phyloP scores from a whole-genome alignment of 1,140 invertebrate genomes.

The Drosophila kanapiae region DNA sequence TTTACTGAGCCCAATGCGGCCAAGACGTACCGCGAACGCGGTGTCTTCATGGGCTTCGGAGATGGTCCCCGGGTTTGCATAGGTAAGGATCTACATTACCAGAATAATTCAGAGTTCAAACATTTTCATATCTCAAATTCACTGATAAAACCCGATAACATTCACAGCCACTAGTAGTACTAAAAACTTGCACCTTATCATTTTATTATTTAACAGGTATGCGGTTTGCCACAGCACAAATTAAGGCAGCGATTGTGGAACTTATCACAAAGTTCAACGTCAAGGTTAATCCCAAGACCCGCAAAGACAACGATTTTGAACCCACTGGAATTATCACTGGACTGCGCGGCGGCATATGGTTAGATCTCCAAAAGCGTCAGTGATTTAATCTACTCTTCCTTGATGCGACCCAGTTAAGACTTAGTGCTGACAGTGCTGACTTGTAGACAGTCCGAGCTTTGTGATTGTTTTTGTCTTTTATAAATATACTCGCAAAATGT shows the following conservation, averaged over 20 bases:
- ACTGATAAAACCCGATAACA: not conserved
- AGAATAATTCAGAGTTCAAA: not conserved
- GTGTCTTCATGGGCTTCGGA: slow-evolving; percentile 62
- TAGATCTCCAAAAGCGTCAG: slow-evolving; percentile 55
- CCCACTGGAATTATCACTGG: slow-evolving; percentile 29
- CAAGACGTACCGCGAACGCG: slow-evolving; percentile 62
- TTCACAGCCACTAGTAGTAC: too few species aligned
- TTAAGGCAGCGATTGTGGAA: slow-evolving; percentile 74
- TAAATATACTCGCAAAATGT: not conserved
- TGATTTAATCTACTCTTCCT: slow-evolving; percentile 10
- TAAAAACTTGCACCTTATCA: not conserved
- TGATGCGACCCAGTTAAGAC: not conserved
- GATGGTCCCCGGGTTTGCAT: slow-evolving; percentile 75
- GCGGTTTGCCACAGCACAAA: slow-evolving; percentile 71
- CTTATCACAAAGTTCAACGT: slow-evolving; percentile 69
- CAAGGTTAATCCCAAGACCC: slow-evolving; percentile 68
- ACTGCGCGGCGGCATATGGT: slow-evolving; percentile 66
- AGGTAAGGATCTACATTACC: slow-evolving; percentile 30
- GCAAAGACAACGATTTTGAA: slow-evolving; percentile 63
- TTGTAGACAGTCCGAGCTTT: not conserved
- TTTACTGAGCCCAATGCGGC: slow-evolving; percentile 63
- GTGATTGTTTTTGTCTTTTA: not conserved
- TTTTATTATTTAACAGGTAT: slow-evolving; percentile 46
- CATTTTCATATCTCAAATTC: too few species aligned
- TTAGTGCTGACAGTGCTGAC: too few species aligned